Conservation (phyloP, 2,797 vertebrate species). For the Selene dorsalis region DNA sequence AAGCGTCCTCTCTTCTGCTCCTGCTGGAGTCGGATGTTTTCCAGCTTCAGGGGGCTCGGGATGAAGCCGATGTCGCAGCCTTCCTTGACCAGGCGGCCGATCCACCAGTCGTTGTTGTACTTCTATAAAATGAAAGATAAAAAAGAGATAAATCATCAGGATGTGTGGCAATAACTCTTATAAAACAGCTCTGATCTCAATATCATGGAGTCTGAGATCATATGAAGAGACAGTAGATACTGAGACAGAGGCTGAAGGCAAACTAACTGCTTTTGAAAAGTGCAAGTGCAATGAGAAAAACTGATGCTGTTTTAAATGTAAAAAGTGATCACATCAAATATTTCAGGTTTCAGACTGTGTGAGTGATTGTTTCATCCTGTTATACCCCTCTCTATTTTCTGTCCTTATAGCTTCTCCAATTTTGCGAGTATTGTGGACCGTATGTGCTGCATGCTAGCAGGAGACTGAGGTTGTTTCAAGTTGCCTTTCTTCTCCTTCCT, state of each 20-base stretch:
- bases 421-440: too few relatives aligned
- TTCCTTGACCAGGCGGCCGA: slow-evolving; percentile 96
- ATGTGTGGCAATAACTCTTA: neutral
- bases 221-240: neutral
- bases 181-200: neutral
- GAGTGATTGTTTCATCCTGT: too few relatives aligned
- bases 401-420: too few relatives aligned
- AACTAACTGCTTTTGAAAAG: too few relatives aligned
- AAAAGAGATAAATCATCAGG: neutral
- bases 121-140: slow-evolving; percentile 81
- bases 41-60: slow-evolving; percentile 94
- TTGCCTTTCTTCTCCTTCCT: too few relatives aligned
- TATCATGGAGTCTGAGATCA: neutral
- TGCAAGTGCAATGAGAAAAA: too few relatives aligned
- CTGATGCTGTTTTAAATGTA: neutral
- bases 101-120: slow-evolving; percentile 99
- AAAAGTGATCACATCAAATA: neutral
- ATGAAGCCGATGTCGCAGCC: slow-evolving; percentile 99
- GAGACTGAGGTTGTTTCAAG: too few relatives aligned
- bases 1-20: slow-evolving; percentile 96
- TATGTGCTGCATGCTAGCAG: too few relatives aligned
- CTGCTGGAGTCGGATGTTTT: slow-evolving; percentile 95
- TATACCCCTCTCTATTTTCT: too few relatives aligned
- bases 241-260: too few relatives aligned
- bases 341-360: too few relatives aligned